phyloP scores from a whole-genome alignment of 2,888 invertebrate genomes.

The Liopterus haemorrhoidalis region DNA sequence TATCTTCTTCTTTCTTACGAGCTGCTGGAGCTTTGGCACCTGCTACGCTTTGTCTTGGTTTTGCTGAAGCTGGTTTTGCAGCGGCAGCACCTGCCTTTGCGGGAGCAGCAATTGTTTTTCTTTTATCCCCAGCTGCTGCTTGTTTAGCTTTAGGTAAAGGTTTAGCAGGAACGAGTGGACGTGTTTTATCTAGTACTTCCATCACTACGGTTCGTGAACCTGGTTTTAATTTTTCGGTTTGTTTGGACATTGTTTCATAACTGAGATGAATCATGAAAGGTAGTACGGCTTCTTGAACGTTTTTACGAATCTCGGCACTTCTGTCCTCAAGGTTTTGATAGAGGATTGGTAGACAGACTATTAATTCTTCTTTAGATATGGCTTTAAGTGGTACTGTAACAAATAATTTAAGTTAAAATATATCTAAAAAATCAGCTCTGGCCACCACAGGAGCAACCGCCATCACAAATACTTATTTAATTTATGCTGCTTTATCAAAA shows the following conservation, averaged over 20 bases:
- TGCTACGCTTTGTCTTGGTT: slow-evolving; percentile 17
- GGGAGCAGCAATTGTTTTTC: slow-evolving; percentile 46
- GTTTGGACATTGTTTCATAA: slow-evolving; percentile 70
- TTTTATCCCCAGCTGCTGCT: slow-evolving; percentile 52
- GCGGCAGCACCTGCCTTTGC: slow-evolving; percentile 33
- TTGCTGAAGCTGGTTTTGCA: slow-evolving; percentile 13
- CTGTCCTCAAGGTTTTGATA: slow-evolving; percentile 85
- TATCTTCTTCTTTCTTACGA: slow-evolving; percentile 78
- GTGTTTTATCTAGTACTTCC: slow-evolving; percentile 76
- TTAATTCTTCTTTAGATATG: slow-evolving; percentile 75
- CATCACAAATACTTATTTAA: no score
- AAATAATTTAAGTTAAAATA: slow-evolving; percentile 14
- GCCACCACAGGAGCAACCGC: no score
- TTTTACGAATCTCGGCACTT: slow-evolving; percentile 84
- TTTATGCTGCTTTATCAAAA: no score
- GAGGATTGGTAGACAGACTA: slow-evolving; percentile 67
- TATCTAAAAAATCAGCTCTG: no score
- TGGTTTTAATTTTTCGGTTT: slow-evolving; percentile 73
- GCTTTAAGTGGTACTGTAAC: slow-evolving; percentile 60
- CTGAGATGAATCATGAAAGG: slow-evolving; percentile 92
- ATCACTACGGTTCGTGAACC: slow-evolving; percentile 71
- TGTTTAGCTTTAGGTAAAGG: slow-evolving; percentile 60
- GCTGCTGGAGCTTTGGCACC: slow-evolving; percentile 43
- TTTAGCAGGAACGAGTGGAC: slow-evolving; percentile 77
- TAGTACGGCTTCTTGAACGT: slow-evolving; percentile 80